These are phyloP conservation scores for Proterorhinus semilunaris DNA, from an alignment of 2,113 vertebrate species.

Conservation along the genomic window DNA sequence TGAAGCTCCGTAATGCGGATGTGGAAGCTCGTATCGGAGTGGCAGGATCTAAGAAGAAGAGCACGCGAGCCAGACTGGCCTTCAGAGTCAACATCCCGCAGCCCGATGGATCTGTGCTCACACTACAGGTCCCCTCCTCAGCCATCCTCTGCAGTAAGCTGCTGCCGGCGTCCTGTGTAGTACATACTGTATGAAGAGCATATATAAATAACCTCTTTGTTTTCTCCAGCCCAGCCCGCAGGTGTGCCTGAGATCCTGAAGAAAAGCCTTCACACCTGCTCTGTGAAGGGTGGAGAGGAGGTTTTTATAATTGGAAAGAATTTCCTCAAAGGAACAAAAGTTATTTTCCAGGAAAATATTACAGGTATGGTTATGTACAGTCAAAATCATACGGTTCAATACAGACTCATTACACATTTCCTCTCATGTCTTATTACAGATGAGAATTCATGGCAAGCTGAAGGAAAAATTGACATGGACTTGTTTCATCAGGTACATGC, in stretches of 20 bases:
- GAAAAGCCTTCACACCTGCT: constrained; percentile 94
- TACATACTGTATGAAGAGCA: background rate
- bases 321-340: constrained; percentile 99
- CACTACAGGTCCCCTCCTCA: constrained; percentile 90
- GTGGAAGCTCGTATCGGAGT: constrained; percentile 98
- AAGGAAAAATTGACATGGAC: constrained; percentile 99
- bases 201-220: background rate
- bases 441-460: constrained; percentile 94
- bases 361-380: constrained; percentile 60
- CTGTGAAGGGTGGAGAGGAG: constrained; percentile 94
- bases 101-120: constrained; percentile 88
- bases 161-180: background rate
- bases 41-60: constrained; percentile 98
- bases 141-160: constrained; percentile 97
- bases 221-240: constrained; percentile 89
- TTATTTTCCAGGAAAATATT: constrained; percentile 94
- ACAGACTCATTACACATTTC: background rate
- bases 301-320: constrained; percentile 99
- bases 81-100: constrained; percentile 93
- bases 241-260: constrained; percentile 98
- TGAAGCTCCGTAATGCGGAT: constrained; percentile 97
- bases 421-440: constrained; percentile 74
- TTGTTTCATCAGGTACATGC: constrained; percentile 95
- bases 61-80: constrained; percentile 94
- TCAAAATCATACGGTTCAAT: background rate